These are phyloP conservation scores for Sebastes diploproa DNA, from an alignment of 2,797 vertebrate genomes.

Conservation along the genomic window DNA sequence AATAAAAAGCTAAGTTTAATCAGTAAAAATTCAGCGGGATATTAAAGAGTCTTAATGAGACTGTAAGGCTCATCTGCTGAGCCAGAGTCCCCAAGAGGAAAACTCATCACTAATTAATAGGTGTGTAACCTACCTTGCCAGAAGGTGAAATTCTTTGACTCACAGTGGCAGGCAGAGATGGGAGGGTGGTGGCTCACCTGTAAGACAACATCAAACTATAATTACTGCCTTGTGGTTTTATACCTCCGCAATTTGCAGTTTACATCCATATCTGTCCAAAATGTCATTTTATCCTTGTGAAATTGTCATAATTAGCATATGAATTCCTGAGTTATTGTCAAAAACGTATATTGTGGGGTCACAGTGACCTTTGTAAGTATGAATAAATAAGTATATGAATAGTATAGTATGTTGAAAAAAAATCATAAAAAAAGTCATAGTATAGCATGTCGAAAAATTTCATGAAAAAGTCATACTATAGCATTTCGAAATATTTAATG, in stretches of 20 bases:
- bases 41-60: constrained; percentile 11
- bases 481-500: no score
- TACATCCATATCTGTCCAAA: neutral
- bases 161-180: constrained; percentile 98
- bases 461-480: no score
- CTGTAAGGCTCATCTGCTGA: neutral
- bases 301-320: neutral
- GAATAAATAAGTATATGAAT: no score
- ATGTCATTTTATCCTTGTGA: neutral
- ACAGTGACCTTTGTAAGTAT: neutral
- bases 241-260: neutral
- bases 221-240: neutral
- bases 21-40: neutral
- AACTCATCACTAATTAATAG: constrained; percentile 31
- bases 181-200: constrained; percentile 99
- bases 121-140: constrained; percentile 92
- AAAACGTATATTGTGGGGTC: no score
- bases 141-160: constrained; percentile 99
- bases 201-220: constrained; percentile 47
- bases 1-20: neutral
- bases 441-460: no score
- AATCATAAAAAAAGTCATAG: no score
- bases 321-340: neutral
- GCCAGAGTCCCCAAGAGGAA: constrained; percentile 6
- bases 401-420: no score